Percentiles rank a stretch among this genome's conserved stretches.
Evolutionary conservation across 2,797 vertebrate genomes (phyloP).

Genomic region (Sebastes iracundus): DNA sequence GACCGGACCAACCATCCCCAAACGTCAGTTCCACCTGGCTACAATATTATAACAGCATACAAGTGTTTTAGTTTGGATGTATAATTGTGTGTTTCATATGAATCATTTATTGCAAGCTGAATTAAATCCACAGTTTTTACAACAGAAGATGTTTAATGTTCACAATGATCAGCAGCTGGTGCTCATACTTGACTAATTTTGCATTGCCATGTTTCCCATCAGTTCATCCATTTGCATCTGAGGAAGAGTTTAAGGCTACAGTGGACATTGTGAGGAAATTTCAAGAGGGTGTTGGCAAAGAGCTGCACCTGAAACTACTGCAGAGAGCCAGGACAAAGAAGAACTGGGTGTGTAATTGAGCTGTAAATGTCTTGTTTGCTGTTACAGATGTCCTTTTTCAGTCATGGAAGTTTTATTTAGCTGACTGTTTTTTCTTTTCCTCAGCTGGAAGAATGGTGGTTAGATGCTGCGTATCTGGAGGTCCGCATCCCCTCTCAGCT

Average conservation of each 20-base stretch:
- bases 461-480: constrained; percentile 91
- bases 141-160: not conserved
- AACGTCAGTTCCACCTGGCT: too few relatives aligned
- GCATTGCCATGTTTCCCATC: constrained; percentile 26
- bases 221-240: constrained; percentile 93
- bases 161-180: not conserved
- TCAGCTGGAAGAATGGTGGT: constrained; percentile 98
- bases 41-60: not conserved
- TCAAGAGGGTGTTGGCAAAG: constrained; percentile 87
- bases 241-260: constrained; percentile 88
- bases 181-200: not conserved
- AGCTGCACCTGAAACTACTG: constrained; percentile 91
- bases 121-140: not conserved
- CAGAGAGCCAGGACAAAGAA: constrained; percentile 88
- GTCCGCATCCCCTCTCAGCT: constrained; percentile 90
- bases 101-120: not conserved
- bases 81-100: not conserved
- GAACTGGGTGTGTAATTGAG: constrained; percentile 89
- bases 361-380: not conserved
- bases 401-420: not conserved
- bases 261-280: constrained; percentile 86
- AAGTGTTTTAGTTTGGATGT: not conserved
- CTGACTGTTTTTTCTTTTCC: constrained; percentile 16
- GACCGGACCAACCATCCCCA: too few relatives aligned
- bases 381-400: not conserved